Conservation (phyloP, 2,797 vertebrate species). For the Sparidentex hasta region DNA sequence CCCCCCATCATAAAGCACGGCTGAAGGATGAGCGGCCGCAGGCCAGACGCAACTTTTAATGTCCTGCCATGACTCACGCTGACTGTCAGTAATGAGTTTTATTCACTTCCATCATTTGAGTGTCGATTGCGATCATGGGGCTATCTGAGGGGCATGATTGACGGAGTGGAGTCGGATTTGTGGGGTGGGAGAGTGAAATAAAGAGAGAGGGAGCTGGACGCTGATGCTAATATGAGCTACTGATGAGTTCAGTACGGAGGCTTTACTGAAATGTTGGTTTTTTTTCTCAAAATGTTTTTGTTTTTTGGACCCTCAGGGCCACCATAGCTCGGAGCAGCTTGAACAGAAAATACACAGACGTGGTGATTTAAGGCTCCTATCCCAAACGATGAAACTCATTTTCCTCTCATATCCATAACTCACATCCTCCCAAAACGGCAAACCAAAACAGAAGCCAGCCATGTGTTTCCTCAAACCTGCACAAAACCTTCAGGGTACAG, state of each 20-base stretch:
- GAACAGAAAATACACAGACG: too few species aligned
- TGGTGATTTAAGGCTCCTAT: too few species aligned
- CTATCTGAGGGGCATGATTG: constrained; percentile 95
- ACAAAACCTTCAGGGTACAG: background rate
- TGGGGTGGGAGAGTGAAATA: constrained; percentile 28
- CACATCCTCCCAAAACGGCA: background rate
- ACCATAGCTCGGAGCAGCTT: too few species aligned
- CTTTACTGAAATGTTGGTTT: too few species aligned
- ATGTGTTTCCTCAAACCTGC: constrained; percentile 28
- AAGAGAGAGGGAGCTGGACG: constrained; percentile 32
- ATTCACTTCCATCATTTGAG: constrained; percentile 99
- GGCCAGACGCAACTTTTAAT: constrained; percentile 95
- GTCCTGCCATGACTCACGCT: constrained; percentile 85
- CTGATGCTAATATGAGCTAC: background rate
- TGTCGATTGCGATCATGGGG: constrained; percentile 99
- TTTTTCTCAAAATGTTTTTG: too few species aligned
- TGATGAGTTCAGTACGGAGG: background rate
- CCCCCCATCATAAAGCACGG: constrained; percentile 83
- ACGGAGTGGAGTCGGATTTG: constrained; percentile 83
- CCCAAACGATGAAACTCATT: constrained; percentile 4
- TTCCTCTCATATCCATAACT: background rate
- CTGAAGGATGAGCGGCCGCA: constrained; percentile 64
- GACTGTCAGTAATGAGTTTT: constrained; percentile 99
- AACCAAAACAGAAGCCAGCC: background rate
- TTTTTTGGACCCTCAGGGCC: too few species aligned